phyloP scores from a whole-genome alignment of 2,113 vertebrate genomes.

The Hydrochoerus hydrochaeris region DNA sequence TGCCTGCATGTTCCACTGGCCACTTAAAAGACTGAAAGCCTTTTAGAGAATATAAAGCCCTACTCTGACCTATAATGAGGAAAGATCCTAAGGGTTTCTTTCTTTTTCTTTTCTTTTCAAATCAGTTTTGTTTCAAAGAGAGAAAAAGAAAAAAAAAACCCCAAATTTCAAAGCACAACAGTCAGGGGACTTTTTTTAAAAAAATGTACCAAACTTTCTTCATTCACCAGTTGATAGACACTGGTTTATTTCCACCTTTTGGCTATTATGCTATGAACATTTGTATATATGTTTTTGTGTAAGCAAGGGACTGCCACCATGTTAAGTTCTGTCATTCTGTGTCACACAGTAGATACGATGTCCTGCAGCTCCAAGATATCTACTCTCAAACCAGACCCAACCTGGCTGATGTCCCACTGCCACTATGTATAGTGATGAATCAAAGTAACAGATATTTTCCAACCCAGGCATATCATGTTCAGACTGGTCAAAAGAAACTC shows the following conservation, averaged over 20 bases:
- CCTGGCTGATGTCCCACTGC: neutral
- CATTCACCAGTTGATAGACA: neutral
- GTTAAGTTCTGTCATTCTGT: neutral
- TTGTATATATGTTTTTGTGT: neutral
- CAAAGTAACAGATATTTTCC: neutral
- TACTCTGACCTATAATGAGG: neutral
- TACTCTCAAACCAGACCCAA: neutral
- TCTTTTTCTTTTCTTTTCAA: neutral
- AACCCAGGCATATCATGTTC: neutral
- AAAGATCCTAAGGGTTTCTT: neutral
- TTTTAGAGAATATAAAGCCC: neutral
- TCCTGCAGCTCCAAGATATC: neutral
- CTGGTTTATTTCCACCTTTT: neutral
- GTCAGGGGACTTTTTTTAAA: neutral
- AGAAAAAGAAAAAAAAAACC: too few relatives aligned
- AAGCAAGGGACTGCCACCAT: neutral
- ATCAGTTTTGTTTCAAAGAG: too few relatives aligned
- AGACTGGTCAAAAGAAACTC: neutral
- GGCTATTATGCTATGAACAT: neutral
- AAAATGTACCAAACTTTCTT: neutral
- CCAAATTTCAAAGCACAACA: too few relatives aligned
- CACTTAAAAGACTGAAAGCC: neutral
- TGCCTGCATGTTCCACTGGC: neutral
- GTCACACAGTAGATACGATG: neutral
- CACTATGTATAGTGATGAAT: too few relatives aligned